Percentiles rank a stretch among this genome's conserved stretches.
Conservation (phyloP, 2,797 vertebrate species). For the Geranospiza caerulescens region DNA sequence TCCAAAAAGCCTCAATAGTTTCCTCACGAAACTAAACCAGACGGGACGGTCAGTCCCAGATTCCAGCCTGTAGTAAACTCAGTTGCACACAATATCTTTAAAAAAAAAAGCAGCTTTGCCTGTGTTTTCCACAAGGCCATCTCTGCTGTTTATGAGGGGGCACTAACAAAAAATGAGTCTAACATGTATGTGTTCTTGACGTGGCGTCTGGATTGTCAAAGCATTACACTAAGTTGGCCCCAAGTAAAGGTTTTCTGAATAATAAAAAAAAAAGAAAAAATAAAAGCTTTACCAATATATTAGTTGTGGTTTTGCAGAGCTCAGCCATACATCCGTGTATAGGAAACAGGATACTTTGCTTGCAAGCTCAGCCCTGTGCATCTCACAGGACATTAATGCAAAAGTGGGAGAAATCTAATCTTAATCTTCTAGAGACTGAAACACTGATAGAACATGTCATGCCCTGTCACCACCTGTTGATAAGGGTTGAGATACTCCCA, state of each 20-base stretch:
- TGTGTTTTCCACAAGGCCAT: not conserved
- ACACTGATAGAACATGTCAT: constrained; percentile 29
- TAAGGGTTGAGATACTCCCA: constrained; percentile 30
- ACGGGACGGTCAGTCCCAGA: not conserved
- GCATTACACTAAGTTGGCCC: not conserved
- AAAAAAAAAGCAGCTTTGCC: not conserved
- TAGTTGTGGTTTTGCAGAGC: not conserved
- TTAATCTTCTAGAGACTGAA: constrained; percentile 4
- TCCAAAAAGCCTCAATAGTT: not conserved
- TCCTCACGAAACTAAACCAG: not conserved
- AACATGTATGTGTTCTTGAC: not conserved
- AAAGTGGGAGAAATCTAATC: constrained; percentile 15
- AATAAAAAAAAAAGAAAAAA: not conserved
- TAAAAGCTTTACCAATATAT: not conserved
- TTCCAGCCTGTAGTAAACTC: not conserved
- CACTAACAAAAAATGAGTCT: not conserved
- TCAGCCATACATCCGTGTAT: not conserved
- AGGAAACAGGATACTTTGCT: not conserved
- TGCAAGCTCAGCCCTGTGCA: not conserved
- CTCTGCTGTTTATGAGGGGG: not conserved
- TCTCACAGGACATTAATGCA: constrained; percentile 36
- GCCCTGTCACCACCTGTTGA: constrained; percentile 61
- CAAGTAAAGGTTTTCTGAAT: not conserved
- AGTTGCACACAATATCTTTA: fast-evolving
- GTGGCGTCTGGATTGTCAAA: not conserved